Conservation (phyloP, 2,888 invertebrate genomes). For the Leptothorax acervorum region DNA sequence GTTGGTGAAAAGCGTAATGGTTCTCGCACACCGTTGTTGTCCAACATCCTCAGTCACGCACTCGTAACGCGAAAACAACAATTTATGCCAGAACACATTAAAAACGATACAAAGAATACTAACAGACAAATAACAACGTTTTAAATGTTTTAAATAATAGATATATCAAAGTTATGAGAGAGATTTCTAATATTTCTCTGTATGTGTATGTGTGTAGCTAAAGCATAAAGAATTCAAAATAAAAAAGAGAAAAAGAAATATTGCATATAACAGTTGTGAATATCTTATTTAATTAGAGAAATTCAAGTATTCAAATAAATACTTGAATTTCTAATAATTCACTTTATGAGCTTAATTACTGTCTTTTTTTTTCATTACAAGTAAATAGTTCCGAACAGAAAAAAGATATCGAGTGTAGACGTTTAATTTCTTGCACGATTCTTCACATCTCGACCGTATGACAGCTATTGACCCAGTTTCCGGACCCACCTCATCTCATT, state of each 20-base stretch:
- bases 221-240: not conserved
- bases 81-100: not conserved
- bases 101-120: not conserved
- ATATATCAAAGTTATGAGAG: not conserved
- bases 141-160: not conserved
- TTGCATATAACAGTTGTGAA: not conserved
- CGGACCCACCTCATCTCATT: conserved; percentile 31
- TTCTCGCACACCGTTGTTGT: conserved; percentile 10
- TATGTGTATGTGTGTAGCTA: not conserved
- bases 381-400: not conserved
- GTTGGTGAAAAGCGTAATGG: conserved; percentile 23
- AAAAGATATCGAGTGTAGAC: not conserved
- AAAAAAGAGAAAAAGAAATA: not conserved
- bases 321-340: not conserved
- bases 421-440: conserved; percentile 23
- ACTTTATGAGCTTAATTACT: not conserved
- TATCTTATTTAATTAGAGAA: not conserved
- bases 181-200: not conserved
- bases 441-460: not conserved
- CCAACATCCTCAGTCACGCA: conserved; percentile 37
- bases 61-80: conserved; percentile 17
- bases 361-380: not conserved
- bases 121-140: not conserved
- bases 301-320: not conserved
- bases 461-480: conserved; percentile 41